These are phyloP conservation scores for Rhysida immarginata DNA, from an alignment of 1,140 invertebrate species.

Conservation along the genomic window DNA sequence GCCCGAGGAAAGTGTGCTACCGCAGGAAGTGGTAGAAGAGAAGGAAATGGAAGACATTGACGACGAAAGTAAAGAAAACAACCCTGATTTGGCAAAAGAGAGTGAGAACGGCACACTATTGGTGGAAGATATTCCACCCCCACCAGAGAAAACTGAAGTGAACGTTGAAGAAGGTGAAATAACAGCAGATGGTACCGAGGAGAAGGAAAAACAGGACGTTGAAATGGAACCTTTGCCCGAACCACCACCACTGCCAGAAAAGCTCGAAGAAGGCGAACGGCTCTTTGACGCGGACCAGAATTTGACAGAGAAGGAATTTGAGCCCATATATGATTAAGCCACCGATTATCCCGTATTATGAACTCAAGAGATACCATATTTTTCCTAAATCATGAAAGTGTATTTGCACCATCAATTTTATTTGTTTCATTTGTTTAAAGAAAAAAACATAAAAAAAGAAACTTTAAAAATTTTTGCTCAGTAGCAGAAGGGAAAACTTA, in stretches of 20 bases:
- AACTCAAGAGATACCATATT: too few species aligned
- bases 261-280: slow-evolving; percentile 19
- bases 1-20: background rate
- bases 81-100: background rate
- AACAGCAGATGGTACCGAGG: too few species aligned
- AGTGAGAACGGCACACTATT: background rate
- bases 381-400: too few species aligned
- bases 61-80: background rate
- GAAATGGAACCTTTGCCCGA: slow-evolving; percentile 3
- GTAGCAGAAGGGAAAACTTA: too few species aligned
- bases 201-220: slow-evolving; percentile 14
- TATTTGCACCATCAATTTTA: too few species aligned
- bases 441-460: too few species aligned
- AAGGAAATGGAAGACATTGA: background rate
- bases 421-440: too few species aligned
- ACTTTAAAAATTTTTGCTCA: too few species aligned
- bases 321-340: background rate
- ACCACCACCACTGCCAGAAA: background rate
- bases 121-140: background rate
- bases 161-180: background rate
- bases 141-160: background rate
- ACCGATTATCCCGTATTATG: too few species aligned
- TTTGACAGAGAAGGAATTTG: background rate
- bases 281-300: slow-evolving; percentile 40
- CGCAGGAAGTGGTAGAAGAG: background rate